Evolutionary conservation across 2,888 invertebrate species (phyloP).

Genomic region (Amblyjoppa fuscipennis): DNA sequence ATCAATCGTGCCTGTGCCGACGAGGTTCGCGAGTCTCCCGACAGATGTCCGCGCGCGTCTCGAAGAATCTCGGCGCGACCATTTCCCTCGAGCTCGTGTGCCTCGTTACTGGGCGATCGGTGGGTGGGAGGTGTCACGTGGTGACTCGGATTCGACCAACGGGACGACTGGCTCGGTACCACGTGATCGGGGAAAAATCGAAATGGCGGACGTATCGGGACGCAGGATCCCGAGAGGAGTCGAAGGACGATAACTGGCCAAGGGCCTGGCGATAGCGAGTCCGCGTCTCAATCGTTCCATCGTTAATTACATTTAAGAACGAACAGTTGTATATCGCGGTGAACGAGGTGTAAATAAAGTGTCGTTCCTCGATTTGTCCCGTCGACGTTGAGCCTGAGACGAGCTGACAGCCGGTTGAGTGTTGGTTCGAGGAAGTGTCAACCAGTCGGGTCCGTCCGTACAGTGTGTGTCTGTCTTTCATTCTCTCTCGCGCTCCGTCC

Average conservation of each 20-base stretch:
- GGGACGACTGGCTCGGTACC: conserved; percentile 63
- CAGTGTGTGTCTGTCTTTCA: conserved; percentile 10
- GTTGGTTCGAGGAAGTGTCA: conserved; percentile 67
- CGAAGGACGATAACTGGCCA: conserved; percentile 82
- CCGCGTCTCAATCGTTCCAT: conserved; percentile 19
- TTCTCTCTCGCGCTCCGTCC: conserved; percentile 15
- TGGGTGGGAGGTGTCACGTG: conserved; percentile 70
- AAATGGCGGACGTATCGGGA: conserved; percentile 84
- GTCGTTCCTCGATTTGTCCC: neutral
- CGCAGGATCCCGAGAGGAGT: conserved; percentile 82
- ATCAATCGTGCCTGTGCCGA: neutral
- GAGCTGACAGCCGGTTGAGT: conserved; percentile 70
- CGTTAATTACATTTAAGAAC: neutral
- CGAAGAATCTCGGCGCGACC: neutral
- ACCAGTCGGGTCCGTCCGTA: conserved; percentile 51
- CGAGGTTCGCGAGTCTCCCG: neutral
- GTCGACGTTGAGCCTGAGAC: conserved; percentile 55
- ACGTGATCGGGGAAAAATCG: conserved; percentile 82
- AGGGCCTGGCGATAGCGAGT: conserved; percentile 67
- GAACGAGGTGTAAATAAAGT: conserved; percentile 3
- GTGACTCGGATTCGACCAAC: conserved; percentile 65
- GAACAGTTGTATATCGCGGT: neutral
- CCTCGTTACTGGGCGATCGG: neutral
- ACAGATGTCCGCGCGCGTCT: conserved; percentile 6
- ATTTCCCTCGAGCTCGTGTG: neutral